Base-by-base conservation (phyloP, 1,140 invertebrate species). In the Drosophila pandora region DNA sequence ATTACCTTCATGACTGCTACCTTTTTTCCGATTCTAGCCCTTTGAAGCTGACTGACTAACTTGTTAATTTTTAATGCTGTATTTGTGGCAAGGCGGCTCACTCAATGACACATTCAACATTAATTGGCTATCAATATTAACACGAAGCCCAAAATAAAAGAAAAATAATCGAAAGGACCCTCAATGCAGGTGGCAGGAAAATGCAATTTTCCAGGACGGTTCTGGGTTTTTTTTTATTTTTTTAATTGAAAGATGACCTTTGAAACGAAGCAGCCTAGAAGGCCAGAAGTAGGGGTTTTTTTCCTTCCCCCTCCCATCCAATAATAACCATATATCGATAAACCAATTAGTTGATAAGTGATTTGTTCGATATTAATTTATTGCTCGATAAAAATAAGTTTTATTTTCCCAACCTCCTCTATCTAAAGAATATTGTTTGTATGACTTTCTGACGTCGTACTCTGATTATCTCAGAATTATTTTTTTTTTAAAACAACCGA, bases 41-140 rank as follows among this genome's bases (percentile, higher is more conserved):
- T 17, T 17, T 17, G 17, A 7, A 8, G 34, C 34, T 12, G 2
- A 12, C 34, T 37, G 39, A 3, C 4, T 21, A 21, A 43, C 41
- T 7, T 3, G 21, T 47, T 8, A 17, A 54, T 47, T 30, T 43
- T 47, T 54, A 32, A 54, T 22, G 28, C 2, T 21, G 17, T 43
- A 13, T 43, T 21, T 43, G 41, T 43, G 41, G 41, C 48, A 59
- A 50, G 28, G 49, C 37, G 49, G 45, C 37, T 10, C 23, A 22
- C 17, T 73, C 52, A 54, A 54, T 70, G 68, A 62, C 47, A 59
- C 13, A 79, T 79, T 3, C 55, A 43, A 60, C 13, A 50, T 48
- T 47, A 55, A 67, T 45, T 62, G 43, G 13, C 39, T 28, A 82
- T 82, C 56, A 82, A 82, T 76, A 69, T 71, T 64, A 69, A 55